These are phyloP conservation scores for Halictus quadricinctus DNA, from an alignment of 2,888 invertebrate genomes.

Conservation along the genomic window DNA sequence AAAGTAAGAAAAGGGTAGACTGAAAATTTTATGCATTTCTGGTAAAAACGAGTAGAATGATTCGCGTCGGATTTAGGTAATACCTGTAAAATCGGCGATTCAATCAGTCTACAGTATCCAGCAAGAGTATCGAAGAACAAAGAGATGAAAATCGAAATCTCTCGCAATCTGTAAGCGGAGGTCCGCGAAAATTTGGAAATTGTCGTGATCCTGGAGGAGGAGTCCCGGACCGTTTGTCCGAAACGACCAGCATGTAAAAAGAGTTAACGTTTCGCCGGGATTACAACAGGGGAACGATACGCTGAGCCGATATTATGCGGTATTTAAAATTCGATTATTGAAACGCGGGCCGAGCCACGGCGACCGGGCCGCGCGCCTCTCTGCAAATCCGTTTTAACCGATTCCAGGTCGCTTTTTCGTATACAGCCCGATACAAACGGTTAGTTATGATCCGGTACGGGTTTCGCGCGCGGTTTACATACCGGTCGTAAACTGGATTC, in stretches of 20 bases:
- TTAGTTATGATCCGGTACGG: slow-evolving; percentile 52
- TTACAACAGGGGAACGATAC: slow-evolving; percentile 40
- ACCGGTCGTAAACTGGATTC: slow-evolving; percentile 53
- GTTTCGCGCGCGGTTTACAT: slow-evolving; percentile 45
- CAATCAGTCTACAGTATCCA: too few relatives aligned
- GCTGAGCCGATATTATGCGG: slow-evolving; percentile 47
- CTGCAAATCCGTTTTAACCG: slow-evolving; percentile 45
- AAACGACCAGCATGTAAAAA: slow-evolving; percentile 9
- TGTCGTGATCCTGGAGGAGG: neutral
- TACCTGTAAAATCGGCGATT: too few relatives aligned
- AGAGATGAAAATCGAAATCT: too few relatives aligned
- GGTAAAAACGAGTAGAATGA: too few relatives aligned
- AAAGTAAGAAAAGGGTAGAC: too few relatives aligned
- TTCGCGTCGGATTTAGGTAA: too few relatives aligned
- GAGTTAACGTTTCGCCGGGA: slow-evolving; percentile 14
- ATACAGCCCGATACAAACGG: slow-evolving; percentile 21
- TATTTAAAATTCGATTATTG: slow-evolving; percentile 59
- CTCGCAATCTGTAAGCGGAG: neutral
- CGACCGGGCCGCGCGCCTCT: neutral
- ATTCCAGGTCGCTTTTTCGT: slow-evolving; percentile 42
- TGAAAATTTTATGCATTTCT: too few relatives aligned
- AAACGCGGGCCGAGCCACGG: slow-evolving; percentile 21
- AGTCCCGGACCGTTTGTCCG: neutral
- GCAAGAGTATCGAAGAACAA: too few relatives aligned
- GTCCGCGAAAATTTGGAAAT: neutral